A percentile compares a stretch with the other conserved stretches of the same genome.
Conservation (phyloP, 2,797 vertebrate species). For the Urosaurus nigricauda region DNA sequence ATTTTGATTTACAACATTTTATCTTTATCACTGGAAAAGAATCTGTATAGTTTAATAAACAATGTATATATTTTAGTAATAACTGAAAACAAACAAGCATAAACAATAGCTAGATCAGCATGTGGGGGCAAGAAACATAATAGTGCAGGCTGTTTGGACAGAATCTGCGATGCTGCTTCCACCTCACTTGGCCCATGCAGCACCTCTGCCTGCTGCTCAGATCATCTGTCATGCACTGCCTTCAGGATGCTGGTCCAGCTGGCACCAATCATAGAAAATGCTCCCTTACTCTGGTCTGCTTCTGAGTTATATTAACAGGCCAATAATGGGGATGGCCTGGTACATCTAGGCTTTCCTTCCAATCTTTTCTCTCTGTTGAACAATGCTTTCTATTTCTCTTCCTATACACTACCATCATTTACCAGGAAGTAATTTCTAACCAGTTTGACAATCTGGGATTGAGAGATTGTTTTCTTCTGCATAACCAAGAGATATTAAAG, state of each 20-base stretch:
- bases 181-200: background rate
- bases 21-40: background rate
- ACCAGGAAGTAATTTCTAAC: background rate
- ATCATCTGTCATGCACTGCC: background rate
- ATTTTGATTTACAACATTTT: background rate
- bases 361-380: background rate
- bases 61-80: background rate
- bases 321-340: background rate
- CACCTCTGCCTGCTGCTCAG: background rate
- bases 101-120: background rate
- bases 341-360: background rate
- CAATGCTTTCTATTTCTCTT: background rate
- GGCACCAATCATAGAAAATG: background rate
- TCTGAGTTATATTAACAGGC: background rate
- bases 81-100: background rate
- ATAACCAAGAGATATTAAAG: background rate
- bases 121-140: background rate
- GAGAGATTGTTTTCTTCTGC: background rate
- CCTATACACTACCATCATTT: no score
- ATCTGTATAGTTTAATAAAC: background rate
- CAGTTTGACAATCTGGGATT: background rate
- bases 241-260: no score
- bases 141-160: background rate
- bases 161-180: background rate
- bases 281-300: background rate